phyloP scores from a whole-genome alignment of 2,888 invertebrate genomes.

The Acrobasis suavella region DNA sequence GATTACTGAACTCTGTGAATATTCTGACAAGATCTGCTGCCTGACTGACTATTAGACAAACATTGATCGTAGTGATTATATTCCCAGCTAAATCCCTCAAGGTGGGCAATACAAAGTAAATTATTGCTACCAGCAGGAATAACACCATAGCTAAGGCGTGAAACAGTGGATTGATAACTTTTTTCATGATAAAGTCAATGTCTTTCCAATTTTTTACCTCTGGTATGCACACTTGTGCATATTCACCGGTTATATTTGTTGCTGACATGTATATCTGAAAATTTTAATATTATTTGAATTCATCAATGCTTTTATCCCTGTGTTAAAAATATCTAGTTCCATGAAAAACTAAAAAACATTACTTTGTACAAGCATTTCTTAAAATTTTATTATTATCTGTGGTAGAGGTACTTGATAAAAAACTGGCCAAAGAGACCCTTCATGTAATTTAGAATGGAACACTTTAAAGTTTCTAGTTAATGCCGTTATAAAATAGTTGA shows the following conservation, averaged over 20 bases:
- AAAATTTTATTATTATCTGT: too few species aligned
- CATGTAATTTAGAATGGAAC: too few species aligned
- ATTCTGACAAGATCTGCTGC: slow-evolving; percentile 90
- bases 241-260: slow-evolving; percentile 83
- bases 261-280: slow-evolving; percentile 77
- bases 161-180: slow-evolving; percentile 89
- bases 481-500: too few species aligned
- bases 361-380: too few species aligned
- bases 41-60: slow-evolving; percentile 90
- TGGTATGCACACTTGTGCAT: slow-evolving; percentile 89
- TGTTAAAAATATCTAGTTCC: too few species aligned
- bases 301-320: too few species aligned
- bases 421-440: too few species aligned
- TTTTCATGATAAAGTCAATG: slow-evolving; percentile 87
- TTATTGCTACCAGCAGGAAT: slow-evolving; percentile 87
- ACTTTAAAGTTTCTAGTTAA: too few species aligned
- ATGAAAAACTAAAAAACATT: too few species aligned
- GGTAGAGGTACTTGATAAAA: too few species aligned
- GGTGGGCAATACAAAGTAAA: slow-evolving; percentile 92
- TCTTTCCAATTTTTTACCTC: slow-evolving; percentile 88
- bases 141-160: slow-evolving; percentile 88
- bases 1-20: slow-evolving; percentile 90
- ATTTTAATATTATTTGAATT: slow-evolving; percentile 10
- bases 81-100: slow-evolving; percentile 92
- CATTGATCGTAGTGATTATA: slow-evolving; percentile 90